Conservation (phyloP, 2,797 vertebrate species). For the Peromyscus nudipes region DNA sequence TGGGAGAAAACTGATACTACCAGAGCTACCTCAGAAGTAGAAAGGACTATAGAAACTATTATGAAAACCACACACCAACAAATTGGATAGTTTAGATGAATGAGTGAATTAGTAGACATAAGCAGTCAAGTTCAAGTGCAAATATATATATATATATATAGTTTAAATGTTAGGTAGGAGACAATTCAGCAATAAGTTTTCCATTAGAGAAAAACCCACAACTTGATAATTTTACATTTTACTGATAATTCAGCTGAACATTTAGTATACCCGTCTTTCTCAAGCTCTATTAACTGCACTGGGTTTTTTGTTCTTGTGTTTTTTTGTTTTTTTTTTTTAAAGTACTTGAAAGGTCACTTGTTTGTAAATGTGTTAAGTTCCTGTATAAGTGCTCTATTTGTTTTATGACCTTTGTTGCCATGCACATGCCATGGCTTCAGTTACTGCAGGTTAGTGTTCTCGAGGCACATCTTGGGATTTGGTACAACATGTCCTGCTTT, state of each 20-base stretch:
- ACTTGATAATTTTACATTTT: not conserved
- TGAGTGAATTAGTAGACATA: not conserved
- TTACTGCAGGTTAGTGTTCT: not conserved
- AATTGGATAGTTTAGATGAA: not conserved
- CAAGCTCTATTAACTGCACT: not conserved
- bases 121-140: not conserved
- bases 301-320: too few species aligned
- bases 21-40: not conserved
- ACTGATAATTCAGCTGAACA: not conserved
- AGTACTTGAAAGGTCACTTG: not conserved
- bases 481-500: not conserved
- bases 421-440: not conserved
- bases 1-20: not conserved
- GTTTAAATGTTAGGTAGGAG: not conserved
- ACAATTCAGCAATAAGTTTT: not conserved
- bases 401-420: not conserved
- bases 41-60: not conserved
- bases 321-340: not conserved
- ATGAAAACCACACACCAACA: not conserved
- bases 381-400: not conserved
- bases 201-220: not conserved
- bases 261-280: not conserved
- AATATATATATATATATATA: too few species aligned
- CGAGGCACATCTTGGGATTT: not conserved
- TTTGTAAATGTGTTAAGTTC: not conserved